phyloP scores from a whole-genome alignment of 2,797 vertebrate genomes.

The Etheostoma perlongum region DNA sequence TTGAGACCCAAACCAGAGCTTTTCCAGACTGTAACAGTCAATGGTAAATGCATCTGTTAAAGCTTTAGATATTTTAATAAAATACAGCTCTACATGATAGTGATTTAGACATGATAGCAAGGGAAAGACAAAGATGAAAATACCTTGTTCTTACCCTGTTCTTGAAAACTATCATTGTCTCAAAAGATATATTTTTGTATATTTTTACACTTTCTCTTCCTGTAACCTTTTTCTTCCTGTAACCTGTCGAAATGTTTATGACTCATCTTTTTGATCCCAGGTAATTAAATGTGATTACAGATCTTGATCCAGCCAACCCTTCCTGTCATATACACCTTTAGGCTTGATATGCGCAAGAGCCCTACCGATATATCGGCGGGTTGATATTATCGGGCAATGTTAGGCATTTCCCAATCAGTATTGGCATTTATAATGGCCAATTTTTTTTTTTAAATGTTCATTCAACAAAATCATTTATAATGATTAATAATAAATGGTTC shows the following conservation, averaged over 20 bases:
- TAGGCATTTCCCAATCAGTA: no score
- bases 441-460: no score
- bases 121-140: background rate
- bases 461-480: no score
- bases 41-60: background rate
- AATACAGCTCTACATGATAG: background rate
- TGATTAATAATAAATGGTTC: no score
- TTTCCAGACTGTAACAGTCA: background rate
- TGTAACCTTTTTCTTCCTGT: conserved; percentile 1
- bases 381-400: no score
- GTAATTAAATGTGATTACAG: conserved; percentile 9
- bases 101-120: background rate
- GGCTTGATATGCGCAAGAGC: background rate
- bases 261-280: conserved; percentile 17
- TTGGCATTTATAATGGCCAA: no score
- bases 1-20: background rate
- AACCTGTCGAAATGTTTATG: conserved; percentile 12
- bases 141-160: background rate
- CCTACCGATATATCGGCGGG: no score
- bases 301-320: conserved; percentile 2
- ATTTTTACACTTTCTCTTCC: background rate
- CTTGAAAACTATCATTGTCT: background rate
- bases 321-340: background rate
- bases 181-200: background rate
- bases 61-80: conserved; percentile 4